Percentiles rank a stretch among this genome's conserved stretches.
These are phyloP conservation scores for Mactromeris polynyma DNA, from an alignment of 2,888 invertebrate genomes.

Conservation along the genomic window DNA sequence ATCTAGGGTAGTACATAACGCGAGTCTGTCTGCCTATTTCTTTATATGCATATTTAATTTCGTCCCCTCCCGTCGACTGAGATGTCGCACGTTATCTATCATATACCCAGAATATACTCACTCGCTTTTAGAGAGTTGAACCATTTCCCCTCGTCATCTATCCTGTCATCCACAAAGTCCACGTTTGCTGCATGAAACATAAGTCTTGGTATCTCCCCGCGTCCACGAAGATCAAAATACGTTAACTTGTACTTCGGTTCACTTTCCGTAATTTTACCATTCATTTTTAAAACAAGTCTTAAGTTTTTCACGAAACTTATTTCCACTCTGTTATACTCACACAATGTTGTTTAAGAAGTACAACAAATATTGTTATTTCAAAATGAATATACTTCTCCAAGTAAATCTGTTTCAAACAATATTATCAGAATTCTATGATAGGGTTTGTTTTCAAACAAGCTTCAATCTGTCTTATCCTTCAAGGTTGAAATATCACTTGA, in stretches of 20 bases:
- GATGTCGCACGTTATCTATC: no score
- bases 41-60: no score
- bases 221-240: conserved; percentile 63
- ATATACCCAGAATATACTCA: conserved; percentile 37
- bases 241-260: conserved; percentile 51
- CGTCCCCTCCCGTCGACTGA: no score
- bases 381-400: no score
- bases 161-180: conserved; percentile 57
- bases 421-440: no score
- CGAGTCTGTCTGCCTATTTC: no score
- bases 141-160: conserved; percentile 58
- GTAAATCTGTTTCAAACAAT: no score
- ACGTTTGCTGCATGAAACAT: conserved; percentile 62
- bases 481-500: neutral
- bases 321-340: neutral
- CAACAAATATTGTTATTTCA: no score
- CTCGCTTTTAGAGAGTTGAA: conserved; percentile 47
- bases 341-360: neutral
- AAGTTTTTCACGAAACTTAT: neutral
- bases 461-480: neutral
- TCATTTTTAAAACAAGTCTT: conserved; percentile 22
- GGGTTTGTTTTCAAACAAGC: no score
- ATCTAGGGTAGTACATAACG: no score
- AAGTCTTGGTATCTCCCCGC: conserved; percentile 63
- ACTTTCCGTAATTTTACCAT: neutral